Evolutionary conservation across 2,797 vertebrate species (phyloP), one percentile per base, ranked within the genome.

Genomic region (Tenualosa ilisha): DNA sequence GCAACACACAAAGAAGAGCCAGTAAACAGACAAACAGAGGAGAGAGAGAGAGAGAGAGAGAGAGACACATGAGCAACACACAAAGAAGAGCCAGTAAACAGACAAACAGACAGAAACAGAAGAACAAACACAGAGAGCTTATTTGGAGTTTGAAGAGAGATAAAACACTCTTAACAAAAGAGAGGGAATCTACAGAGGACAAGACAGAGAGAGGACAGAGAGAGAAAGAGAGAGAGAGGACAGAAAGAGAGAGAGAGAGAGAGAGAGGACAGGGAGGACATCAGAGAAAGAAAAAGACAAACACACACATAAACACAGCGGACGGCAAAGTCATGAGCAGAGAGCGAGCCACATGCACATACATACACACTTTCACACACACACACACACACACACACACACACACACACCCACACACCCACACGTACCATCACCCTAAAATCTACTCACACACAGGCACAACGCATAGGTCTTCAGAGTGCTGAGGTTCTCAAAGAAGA

Each of bases 21-120:
- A 40, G 15, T 40, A 75, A 31, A 40, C 31, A 65, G 63, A 24
- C 63, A 65, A 63, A 54, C 51, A 54, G 2, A 54, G 68, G 12
- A 75, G 68, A 75, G 68, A 59, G 56, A 59, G 31, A 75, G 65
- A 72, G 65, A 37, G 65, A 72, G 65, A 17, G 65, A 72, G 26
- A 72, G 26, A 31, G 24, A 68, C 3, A 72, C 65, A 72, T 72
- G 65, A 75, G 31, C 68, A 40, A 75, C 68, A 75, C 13, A 75
- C 15, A 40, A 31, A 37, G 37, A 20, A 40, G 31, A 75, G 68
- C 3, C 68, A 40, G 15, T 40, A 75, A 31, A 40, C 31, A 65
- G 63, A 24, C 63, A 65, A 63, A 54, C 51, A 54, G 2, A 54
- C 1, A 54, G 11, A 54, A 3, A 54, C 51, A 54, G n/a, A 65